Evolutionary conservation across 2,888 invertebrate genomes (phyloP).

Genomic region (Harmothoe impar): DNA sequence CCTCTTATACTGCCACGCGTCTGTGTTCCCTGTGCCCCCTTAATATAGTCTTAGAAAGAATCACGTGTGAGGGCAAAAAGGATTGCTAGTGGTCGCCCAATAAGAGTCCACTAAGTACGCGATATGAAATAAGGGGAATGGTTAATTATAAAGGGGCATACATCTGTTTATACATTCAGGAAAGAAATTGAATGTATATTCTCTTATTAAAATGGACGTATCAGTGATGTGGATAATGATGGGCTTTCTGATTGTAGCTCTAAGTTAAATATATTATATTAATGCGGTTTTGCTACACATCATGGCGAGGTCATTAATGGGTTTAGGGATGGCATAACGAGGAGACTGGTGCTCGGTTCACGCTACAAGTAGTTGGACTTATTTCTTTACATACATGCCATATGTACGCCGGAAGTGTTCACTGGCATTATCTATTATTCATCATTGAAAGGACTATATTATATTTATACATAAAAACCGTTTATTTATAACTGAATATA

Average conservation of each 20-base stretch:
- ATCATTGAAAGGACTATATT: constrained; percentile 5
- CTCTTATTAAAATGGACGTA: too few relatives aligned
- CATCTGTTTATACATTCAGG: too few relatives aligned
- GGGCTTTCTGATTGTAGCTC: background rate
- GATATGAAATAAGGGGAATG: too few relatives aligned
- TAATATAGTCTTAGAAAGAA: background rate
- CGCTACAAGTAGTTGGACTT: constrained; percentile 45
- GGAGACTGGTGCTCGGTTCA: constrained; percentile 44
- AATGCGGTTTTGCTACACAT: background rate
- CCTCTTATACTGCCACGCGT: constrained; percentile 14
- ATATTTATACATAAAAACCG: constrained; percentile 25
- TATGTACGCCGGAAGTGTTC: background rate
- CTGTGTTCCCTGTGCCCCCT: constrained; percentile 32
- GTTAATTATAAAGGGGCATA: too few relatives aligned
- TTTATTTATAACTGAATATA: constrained; percentile 37
- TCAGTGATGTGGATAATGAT: too few relatives aligned
- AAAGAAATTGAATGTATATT: too few relatives aligned
- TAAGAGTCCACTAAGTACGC: too few relatives aligned
- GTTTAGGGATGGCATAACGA: constrained; percentile 18
- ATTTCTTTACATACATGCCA: background rate
- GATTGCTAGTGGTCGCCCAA: too few relatives aligned
- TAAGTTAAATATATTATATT: background rate
- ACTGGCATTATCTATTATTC: constrained; percentile 36
- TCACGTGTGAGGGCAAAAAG: too few relatives aligned
- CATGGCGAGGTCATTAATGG: background rate